Evolutionary conservation across 2,113 vertebrate species (phyloP), one percentile per base, ranked within the genome.

Genomic region (Coryphaenoides rupestris): DNA sequence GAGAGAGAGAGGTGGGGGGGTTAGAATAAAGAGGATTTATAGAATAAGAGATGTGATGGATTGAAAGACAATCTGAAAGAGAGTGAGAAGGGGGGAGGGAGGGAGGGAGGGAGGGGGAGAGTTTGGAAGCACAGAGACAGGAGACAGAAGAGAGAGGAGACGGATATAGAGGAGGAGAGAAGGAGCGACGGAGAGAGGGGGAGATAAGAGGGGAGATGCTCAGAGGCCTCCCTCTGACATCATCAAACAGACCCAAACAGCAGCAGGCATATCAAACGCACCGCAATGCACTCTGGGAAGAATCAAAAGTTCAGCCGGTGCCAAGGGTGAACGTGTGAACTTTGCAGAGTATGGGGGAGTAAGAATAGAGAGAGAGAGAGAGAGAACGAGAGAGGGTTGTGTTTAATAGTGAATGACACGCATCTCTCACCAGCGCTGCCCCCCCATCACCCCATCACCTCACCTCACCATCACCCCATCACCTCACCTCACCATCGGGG

Each of bases 251-350:
- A 19, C 5, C 63, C 58, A 70, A 62, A 72, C 24, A 0, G 55
- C 47, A 49, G 53, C 54, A 22, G n/a, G 64, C 55, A 72, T 62
- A 69, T 46, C 55, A 63, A 74, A 63, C 19, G 16, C 55, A 17
- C 19, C 17, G 69, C 58, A 74, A 60, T 58, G 68, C 21, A 74
- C 58, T 72, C 14, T 78, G 73, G 76, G 70, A 60, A 55, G 61
- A 72, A 65, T n/a, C 63, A 45, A 4, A 70, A 59, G 47, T 75
- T 66, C 19, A 56, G 9, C 28, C 13, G 21, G 60, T 61, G 66
- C 57, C 46, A 52, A 50, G 63, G 68, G 69, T 73, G 63, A 63
- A 28, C 47, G 26, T 66, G 13, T 67, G 73, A 72, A 72, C 65
- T 67, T 63, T 53, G 64, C 21, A 23, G 60, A 60, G 52, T 45